Evolutionary conservation across 2,113 vertebrate species (phyloP).

Genomic region (Sarotherodon lohbergeri): DNA sequence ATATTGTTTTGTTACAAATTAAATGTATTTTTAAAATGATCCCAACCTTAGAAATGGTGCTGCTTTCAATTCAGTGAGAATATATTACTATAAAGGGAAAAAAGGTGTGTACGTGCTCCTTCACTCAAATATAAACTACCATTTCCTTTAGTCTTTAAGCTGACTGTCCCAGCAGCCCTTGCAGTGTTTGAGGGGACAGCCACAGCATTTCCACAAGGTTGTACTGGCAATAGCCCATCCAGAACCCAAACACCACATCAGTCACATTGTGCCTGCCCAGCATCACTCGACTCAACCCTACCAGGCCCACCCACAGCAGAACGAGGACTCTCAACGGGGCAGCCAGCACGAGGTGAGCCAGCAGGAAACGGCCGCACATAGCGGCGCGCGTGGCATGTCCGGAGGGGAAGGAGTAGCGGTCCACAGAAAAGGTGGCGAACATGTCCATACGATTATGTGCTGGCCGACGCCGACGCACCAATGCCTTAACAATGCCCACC

Average conservation of each 20-base stretch:
- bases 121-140: not conserved
- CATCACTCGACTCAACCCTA: conserved; percentile 90
- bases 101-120: not conserved
- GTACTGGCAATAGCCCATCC: conserved; percentile 91
- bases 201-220: conserved; percentile 88
- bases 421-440: conserved; percentile 93
- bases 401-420: conserved; percentile 95
- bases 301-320: conserved; percentile 84
- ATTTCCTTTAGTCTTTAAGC: not conserved
- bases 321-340: conserved; percentile 86
- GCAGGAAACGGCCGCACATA: conserved; percentile 86
- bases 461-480: conserved; percentile 87
- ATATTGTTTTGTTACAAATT: not conserved
- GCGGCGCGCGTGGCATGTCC: conserved; percentile 93
- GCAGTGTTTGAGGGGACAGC: conserved; percentile 82
- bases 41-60: not conserved
- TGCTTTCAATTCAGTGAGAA: not conserved
- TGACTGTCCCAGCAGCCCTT: conserved; percentile 76
- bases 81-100: not conserved
- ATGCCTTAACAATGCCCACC: conserved; percentile 82
- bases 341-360: conserved; percentile 91
- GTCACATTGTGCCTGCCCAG: conserved; percentile 95
- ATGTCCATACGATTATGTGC: conserved; percentile 97
- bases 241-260: conserved; percentile 87
- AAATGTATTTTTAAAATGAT: not conserved